phyloP scores from a whole-genome alignment of 1,140 invertebrate genomes.

The Drosophila sulfurigaster region DNA sequence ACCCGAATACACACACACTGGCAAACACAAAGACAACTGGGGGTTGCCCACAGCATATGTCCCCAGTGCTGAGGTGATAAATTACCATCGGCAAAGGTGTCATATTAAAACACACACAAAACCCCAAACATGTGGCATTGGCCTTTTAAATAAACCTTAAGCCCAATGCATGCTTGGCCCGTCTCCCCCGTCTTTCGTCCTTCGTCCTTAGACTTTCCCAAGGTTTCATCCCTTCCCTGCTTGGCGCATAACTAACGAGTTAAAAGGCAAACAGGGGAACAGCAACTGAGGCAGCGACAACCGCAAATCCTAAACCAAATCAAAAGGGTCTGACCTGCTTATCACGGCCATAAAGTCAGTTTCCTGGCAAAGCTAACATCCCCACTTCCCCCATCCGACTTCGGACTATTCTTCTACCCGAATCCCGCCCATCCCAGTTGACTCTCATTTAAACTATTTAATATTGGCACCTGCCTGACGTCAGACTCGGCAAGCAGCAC shows the following conservation, averaged over 20 bases:
- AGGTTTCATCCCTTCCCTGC: constrained; percentile 19
- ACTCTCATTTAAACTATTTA: constrained; percentile 76
- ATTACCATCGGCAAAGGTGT: constrained; percentile 82
- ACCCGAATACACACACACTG: background rate
- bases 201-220: background rate
- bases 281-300: constrained; percentile 55
- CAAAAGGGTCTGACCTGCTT: constrained; percentile 80
- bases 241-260: constrained; percentile 75
- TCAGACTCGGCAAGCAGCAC: constrained; percentile 8
- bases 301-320: constrained; percentile 82
- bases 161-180: constrained; percentile 38
- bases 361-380: constrained; percentile 1
- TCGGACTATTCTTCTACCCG: background rate
- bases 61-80: constrained; percentile 78
- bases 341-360: constrained; percentile 77
- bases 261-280: constrained; percentile 57
- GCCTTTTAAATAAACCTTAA: constrained; percentile 82
- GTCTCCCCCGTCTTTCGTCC: background rate
- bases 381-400: background rate
- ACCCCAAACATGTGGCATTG: constrained; percentile 78
- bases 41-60: constrained; percentile 61
- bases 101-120: constrained; percentile 76
- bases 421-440: background rate
- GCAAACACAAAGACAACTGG: background rate
- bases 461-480: constrained; percentile 75